phyloP scores from a whole-genome alignment of 2,797 vertebrate genomes.

The Sebastes miniatus region DNA sequence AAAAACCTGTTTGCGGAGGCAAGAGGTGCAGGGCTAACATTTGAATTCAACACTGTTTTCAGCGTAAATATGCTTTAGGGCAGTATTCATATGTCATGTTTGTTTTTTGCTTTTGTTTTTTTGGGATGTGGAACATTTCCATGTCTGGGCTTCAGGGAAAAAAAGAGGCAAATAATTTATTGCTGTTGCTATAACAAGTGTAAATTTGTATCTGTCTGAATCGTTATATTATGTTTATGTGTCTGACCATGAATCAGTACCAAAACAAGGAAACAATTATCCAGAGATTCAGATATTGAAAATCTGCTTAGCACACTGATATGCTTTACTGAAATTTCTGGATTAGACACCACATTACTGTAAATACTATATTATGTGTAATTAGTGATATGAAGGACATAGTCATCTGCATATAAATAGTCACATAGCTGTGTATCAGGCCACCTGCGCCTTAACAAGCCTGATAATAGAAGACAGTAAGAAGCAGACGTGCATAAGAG shows the following conservation, averaged over 20 bases:
- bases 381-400: neutral
- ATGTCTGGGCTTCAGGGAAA: neutral
- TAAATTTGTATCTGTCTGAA: neutral
- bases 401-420: constrained; percentile 20
- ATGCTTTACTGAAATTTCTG: neutral
- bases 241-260: neutral
- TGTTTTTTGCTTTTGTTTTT: neutral
- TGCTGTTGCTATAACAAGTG: neutral
- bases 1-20: neutral
- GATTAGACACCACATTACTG: neutral
- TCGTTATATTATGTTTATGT: neutral
- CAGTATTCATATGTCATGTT: neutral
- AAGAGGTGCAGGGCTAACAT: neutral
- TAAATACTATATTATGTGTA: neutral
- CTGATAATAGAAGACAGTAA: neutral
- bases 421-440: neutral
- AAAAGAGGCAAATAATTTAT: neutral
- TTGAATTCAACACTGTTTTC: neutral
- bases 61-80: neutral
- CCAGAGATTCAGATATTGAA: neutral
- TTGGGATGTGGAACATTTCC: neutral
- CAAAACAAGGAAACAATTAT: neutral
- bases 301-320: neutral
- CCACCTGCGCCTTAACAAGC: neutral
- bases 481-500: neutral